Conservation (phyloP, 2,113 vertebrate species). For the Cervus canadensis region DNA sequence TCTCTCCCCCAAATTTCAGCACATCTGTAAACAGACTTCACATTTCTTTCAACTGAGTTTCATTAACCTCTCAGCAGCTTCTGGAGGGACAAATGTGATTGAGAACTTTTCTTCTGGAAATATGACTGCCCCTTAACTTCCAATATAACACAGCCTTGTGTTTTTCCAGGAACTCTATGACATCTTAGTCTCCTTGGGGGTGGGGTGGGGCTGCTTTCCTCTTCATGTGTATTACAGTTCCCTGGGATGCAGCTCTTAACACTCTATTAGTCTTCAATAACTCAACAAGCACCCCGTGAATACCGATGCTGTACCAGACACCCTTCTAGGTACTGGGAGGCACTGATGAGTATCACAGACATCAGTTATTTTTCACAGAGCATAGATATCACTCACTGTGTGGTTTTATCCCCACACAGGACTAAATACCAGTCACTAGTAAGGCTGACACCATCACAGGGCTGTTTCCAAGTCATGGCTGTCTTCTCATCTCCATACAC, state of each 20-base stretch:
- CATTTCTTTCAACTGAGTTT: neutral
- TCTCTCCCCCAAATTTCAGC: neutral
- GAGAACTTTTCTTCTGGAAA: neutral
- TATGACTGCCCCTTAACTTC: neutral
- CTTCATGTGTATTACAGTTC: neutral
- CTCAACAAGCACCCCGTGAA: neutral
- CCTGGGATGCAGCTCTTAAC: neutral
- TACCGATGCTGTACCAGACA: rapidly evolving
- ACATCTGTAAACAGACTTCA: neutral
- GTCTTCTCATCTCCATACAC: neutral
- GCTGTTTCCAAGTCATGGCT: neutral
- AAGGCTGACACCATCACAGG: neutral
- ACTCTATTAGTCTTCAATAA: neutral
- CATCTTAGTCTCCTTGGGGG: rapidly evolving
- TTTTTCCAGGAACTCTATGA: neutral
- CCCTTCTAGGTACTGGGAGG: neutral
- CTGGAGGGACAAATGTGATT: neutral
- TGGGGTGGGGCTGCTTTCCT: neutral
- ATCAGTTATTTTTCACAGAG: neutral
- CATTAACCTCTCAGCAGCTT: neutral
- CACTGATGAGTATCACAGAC: neutral
- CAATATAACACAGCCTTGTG: neutral
- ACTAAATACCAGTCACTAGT: neutral
- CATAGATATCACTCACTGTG: neutral
- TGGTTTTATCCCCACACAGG: neutral